Evolutionary conservation across 2,113 vertebrate genomes (phyloP).

Genomic region (Podarcis muralis): DNA sequence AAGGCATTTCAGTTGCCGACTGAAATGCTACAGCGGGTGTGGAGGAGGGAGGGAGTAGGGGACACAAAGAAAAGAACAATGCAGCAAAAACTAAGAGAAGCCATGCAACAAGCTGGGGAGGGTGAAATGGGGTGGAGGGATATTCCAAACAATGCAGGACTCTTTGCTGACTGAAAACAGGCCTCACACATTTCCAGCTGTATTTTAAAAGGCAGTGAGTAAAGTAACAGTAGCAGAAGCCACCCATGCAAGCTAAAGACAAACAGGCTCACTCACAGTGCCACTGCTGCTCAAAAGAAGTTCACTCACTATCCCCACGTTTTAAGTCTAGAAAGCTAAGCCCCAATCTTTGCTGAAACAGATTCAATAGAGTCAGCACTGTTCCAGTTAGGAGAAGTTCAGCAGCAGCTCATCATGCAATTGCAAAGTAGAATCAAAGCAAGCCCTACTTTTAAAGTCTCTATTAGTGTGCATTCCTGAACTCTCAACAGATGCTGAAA

Average conservation of each 20-base stretch:
- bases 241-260: constrained; percentile 51
- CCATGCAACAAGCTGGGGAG: constrained; percentile 13
- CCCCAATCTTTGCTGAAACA: constrained; percentile 49
- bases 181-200: constrained; percentile 48
- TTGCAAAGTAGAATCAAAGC: neutral
- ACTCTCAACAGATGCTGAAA: neutral
- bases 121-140: constrained; percentile 18
- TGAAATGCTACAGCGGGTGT: constrained; percentile 3
- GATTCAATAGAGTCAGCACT: neutral
- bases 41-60: neutral
- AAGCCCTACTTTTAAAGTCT: neutral
- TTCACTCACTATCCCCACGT: constrained; percentile 23
- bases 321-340: constrained; percentile 32
- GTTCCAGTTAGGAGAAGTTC: neutral
- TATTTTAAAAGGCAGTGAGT: constrained; percentile 38
- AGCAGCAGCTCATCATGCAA: neutral
- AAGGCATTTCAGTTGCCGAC: constrained; percentile 12
- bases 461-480: neutral
- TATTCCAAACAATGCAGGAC: constrained; percentile 46
- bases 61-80: constrained; percentile 38
- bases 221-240: constrained; percentile 47
- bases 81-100: constrained; percentile 13
- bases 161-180: constrained; percentile 48
- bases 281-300: constrained; percentile 50
- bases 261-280: constrained; percentile 57